These are phyloP conservation scores for Adelphocoris suturalis DNA, from an alignment of 2,888 invertebrate genomes.

Conservation along the genomic window DNA sequence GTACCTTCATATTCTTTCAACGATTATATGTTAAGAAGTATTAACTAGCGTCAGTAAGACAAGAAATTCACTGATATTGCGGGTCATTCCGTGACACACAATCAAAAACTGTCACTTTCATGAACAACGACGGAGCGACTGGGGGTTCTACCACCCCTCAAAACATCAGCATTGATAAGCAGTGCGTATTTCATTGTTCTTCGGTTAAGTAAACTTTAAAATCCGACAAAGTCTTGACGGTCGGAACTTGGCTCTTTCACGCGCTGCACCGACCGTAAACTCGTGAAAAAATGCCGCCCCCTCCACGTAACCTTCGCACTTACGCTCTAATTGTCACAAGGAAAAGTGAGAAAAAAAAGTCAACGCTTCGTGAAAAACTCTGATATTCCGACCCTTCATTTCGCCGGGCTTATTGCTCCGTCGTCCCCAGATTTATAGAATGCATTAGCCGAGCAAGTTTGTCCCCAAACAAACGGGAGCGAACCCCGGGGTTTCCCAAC, in stretches of 20 bases:
- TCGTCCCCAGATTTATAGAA: constrained; percentile 68
- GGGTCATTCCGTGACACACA: too few species aligned
- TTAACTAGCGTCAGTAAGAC: too few species aligned
- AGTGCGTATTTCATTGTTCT: background rate
- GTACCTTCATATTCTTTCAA: too few species aligned
- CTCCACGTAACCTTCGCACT: constrained; percentile 56
- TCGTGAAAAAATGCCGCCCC: constrained; percentile 26
- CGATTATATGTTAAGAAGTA: too few species aligned
- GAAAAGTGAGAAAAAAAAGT: background rate
- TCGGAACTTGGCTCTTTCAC: constrained; percentile 12
- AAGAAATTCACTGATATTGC: too few species aligned
- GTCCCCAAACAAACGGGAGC: constrained; percentile 67
- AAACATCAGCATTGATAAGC: too few species aligned
- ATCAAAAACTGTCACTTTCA: too few species aligned
- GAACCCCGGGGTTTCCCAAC: constrained; percentile 60
- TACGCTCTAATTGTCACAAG: constrained; percentile 58
- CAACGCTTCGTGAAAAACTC: constrained; percentile 44
- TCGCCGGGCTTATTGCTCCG: constrained; percentile 62
- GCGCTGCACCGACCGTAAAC: constrained; percentile 22
- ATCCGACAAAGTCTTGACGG: background rate
- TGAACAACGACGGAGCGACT: too few species aligned
- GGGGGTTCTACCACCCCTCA: too few species aligned
- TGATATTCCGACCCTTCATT: constrained; percentile 63
- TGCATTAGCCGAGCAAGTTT: constrained; percentile 69
- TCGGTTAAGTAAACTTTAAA: background rate